A percentile compares a stretch with the other conserved stretches of the same genome.
phyloP scores from a whole-genome alignment of 2,888 invertebrate species.

The Agonum fuliginosum region DNA sequence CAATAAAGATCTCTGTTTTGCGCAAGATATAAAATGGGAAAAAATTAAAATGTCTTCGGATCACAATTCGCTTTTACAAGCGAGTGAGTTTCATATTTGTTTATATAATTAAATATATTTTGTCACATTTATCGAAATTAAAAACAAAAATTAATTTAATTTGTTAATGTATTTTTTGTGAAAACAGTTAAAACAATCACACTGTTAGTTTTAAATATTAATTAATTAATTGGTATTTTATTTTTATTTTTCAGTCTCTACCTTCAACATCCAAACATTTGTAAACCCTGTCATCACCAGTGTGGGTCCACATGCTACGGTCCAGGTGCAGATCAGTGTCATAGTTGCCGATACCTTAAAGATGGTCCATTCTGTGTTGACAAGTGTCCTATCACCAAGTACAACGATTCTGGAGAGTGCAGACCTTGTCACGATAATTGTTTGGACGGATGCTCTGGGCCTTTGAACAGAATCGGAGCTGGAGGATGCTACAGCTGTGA shows the following conservation, averaged over 20 bases:
- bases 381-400: slow-evolving; percentile 89
- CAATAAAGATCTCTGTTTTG: slow-evolving; percentile 91
- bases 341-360: slow-evolving; percentile 87
- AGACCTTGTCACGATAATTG: slow-evolving; percentile 89
- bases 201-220: slow-evolving; percentile 73
- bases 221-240: neutral
- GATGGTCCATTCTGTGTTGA: slow-evolving; percentile 93
- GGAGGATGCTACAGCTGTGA: slow-evolving; percentile 94
- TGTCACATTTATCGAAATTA: no score
- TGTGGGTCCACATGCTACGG: slow-evolving; percentile 91
- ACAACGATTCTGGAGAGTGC: slow-evolving; percentile 85
- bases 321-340: slow-evolving; percentile 90
- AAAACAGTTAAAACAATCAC: slow-evolving; percentile 86
- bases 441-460: slow-evolving; percentile 93
- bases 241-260: slow-evolving; percentile 76
- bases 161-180: slow-evolving; percentile 93
- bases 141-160: no score
- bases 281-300: slow-evolving; percentile 91
- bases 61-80: slow-evolving; percentile 84
- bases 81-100: slow-evolving; percentile 89
- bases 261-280: slow-evolving; percentile 76
- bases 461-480: slow-evolving; percentile 85
- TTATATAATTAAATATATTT: no score
- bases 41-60: slow-evolving; percentile 85
- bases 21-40: slow-evolving; percentile 89